phyloP scores from a whole-genome alignment of 2,888 invertebrate species.

The Tolmerus cingulatus region DNA sequence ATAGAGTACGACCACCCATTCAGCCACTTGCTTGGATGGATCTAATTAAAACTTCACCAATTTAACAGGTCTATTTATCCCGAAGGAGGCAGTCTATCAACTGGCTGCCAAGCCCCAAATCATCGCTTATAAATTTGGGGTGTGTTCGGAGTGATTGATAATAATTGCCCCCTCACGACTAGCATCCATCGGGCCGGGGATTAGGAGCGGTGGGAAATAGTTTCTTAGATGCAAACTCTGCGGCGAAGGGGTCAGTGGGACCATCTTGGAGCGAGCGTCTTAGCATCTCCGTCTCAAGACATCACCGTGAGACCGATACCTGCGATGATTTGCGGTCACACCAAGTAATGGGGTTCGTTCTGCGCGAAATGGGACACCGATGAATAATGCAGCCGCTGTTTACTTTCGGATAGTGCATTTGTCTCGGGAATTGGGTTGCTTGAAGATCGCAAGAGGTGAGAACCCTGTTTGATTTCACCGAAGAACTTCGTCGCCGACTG shows the following conservation, averaged over 20 bases:
- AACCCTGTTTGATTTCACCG: background rate
- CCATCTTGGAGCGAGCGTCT: background rate
- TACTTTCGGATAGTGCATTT: background rate
- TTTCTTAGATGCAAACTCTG: background rate
- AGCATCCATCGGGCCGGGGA: background rate
- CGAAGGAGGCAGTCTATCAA: background rate
- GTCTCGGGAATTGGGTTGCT: background rate
- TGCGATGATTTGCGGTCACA: conserved; percentile 6
- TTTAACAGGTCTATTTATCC: background rate
- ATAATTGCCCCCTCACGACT: conserved; percentile 16
- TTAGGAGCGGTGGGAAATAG: background rate
- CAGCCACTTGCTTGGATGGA: background rate
- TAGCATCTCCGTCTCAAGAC: background rate
- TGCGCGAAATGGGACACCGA: background rate
- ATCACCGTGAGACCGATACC: conserved; percentile 20
- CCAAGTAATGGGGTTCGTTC: background rate
- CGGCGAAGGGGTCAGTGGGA: background rate
- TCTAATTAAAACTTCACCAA: background rate
- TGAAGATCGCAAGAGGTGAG: background rate
- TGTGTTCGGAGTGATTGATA: conserved; percentile 24
- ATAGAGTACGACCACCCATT: background rate
- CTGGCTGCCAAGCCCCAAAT: background rate
- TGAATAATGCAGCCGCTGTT: background rate
- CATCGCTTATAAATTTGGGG: conserved; percentile 15
- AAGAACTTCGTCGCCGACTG: background rate